Evolutionary conservation across 2,888 invertebrate genomes (phyloP).

Genomic region (Syrista parreyssii): DNA sequence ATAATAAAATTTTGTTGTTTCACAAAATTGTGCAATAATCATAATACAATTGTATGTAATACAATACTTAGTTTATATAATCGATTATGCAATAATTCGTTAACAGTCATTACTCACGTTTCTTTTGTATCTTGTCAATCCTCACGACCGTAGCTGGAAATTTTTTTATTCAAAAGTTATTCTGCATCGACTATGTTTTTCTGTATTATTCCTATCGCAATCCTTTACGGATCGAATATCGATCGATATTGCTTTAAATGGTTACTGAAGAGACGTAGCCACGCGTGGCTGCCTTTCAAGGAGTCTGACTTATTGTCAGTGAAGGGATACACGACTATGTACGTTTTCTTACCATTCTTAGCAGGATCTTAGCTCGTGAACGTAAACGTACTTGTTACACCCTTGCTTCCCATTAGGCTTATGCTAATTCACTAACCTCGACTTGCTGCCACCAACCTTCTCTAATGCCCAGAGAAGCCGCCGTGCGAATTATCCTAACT

Average conservation of each 20-base stretch:
- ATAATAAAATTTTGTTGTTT: not conserved
- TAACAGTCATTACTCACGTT: not conserved
- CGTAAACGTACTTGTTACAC: not conserved
- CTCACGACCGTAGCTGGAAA: not conserved
- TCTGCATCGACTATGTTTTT: not conserved
- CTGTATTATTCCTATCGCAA: not conserved
- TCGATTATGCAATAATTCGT: not conserved
- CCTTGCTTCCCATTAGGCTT: not conserved
- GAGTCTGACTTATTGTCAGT: not conserved
- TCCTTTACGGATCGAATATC: not conserved
- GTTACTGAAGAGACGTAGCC: not conserved
- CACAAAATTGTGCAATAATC: not conserved
- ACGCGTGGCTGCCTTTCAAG: not conserved
- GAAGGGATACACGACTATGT: not conserved
- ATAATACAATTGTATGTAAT: not conserved
- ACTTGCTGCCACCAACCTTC: not conserved
- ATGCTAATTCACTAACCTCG: not conserved
- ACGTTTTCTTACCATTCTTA: not conserved
- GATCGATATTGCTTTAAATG: not conserved
- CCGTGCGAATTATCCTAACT: not conserved
- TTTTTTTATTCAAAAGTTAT: not conserved
- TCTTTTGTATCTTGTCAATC: not conserved
- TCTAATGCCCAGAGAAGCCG: not conserved
- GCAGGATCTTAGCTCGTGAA: not conserved
- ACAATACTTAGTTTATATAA: not conserved